phyloP scores from a whole-genome alignment of 2,888 invertebrate species.

The Zaprionus obscuricornis region DNA sequence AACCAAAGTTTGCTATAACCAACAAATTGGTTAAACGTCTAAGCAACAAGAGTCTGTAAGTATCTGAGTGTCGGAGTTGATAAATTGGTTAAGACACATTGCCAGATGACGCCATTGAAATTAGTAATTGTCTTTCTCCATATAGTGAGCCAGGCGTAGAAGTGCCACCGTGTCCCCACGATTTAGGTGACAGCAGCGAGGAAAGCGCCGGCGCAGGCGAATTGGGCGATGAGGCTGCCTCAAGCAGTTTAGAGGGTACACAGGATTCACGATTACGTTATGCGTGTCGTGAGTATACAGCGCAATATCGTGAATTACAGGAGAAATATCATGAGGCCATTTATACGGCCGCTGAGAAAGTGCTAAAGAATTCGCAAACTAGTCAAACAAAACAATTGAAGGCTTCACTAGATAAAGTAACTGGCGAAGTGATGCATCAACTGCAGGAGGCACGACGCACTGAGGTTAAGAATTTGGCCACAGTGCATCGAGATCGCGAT shows the following conservation, averaged over 20 bases:
- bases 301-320: constrained; percentile 89
- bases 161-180: constrained; percentile 83
- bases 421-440: constrained; percentile 90
- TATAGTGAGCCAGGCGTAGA: constrained; percentile 82
- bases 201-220: constrained; percentile 72
- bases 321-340: constrained; percentile 93
- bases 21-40: constrained; percentile 90
- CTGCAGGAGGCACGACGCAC: constrained; percentile 92
- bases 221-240: constrained; percentile 79
- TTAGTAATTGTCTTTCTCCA: constrained; percentile 81
- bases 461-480: constrained; percentile 93
- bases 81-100: too few species aligned
- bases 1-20: constrained; percentile 89
- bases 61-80: constrained; percentile 20
- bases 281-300: constrained; percentile 87
- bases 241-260: constrained; percentile 84
- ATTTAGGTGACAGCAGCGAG: constrained; percentile 83
- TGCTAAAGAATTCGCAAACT: constrained; percentile 90
- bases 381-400: constrained; percentile 91
- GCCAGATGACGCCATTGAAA: constrained; percentile 73
- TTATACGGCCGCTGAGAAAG: constrained; percentile 91
- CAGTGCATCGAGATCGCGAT: constrained; percentile 95
- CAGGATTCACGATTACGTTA: constrained; percentile 87
- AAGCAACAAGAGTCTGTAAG: constrained; percentile 92
- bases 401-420: constrained; percentile 88